phyloP scores from a whole-genome alignment of 2,888 invertebrate genomes.

The Caenorhabditis sinica region DNA sequence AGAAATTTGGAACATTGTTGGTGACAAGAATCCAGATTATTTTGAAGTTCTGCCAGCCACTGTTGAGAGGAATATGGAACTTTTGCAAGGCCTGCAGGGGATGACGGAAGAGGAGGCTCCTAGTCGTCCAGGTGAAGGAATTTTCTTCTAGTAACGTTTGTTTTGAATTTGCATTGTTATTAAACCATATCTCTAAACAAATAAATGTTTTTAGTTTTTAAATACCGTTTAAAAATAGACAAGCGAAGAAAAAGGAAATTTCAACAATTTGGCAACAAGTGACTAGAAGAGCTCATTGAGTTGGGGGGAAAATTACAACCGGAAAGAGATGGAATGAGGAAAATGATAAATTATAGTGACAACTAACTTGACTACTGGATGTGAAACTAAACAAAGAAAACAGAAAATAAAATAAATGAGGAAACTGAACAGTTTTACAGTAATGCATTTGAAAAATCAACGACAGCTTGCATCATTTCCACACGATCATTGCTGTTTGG shows the following conservation, averaged over 20 bases:
- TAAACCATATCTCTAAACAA: not conserved
- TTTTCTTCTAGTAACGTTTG: constrained; percentile 20
- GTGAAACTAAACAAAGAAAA: constrained; percentile 4
- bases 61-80: constrained; percentile 52
- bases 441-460: constrained; percentile 50
- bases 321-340: constrained; percentile 10
- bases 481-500: constrained; percentile 73
- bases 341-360: constrained; percentile 3
- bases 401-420: not conserved
- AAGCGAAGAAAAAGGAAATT: constrained; percentile 30
- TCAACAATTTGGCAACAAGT: constrained; percentile 55
- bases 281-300: constrained; percentile 54
- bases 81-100: constrained; percentile 49
- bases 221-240: not conserved
- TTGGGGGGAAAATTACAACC: constrained; percentile 11
- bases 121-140: constrained; percentile 12
- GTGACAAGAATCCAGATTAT: constrained; percentile 42
- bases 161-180: not conserved
- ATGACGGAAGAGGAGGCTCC: not conserved
- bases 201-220: constrained; percentile 5
- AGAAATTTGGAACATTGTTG: constrained; percentile 65
- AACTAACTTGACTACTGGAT: constrained; percentile 48
- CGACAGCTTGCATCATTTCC: constrained; percentile 77
- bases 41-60: constrained; percentile 52
- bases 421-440: constrained; percentile 14